Evolutionary conservation across 2,888 invertebrate genomes (phyloP), one percentile per base, ranked within the genome.

Genomic region (Apamea epomidion): DNA sequence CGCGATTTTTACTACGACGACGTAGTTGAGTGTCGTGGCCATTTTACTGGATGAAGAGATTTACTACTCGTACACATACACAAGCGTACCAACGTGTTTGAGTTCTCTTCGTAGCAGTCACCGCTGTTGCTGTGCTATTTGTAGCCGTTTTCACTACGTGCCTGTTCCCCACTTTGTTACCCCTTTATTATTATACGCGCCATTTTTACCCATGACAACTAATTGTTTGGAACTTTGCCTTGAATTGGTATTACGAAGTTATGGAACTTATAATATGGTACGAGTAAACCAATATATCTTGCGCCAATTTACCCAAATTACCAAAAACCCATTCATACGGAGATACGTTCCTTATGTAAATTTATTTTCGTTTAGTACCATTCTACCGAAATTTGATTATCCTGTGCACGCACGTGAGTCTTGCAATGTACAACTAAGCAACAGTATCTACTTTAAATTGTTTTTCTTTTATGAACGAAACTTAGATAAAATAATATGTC

Each of bases 351-450:
- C 60, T 84, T 86, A 88, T 84, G 87, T 84, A 84, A 87, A 90
- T 88, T 82, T 71, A 78, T 86, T 90, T 87, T 69, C 73, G 81
- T 88, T 88, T 80, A 67, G 48, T 77, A 84, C 25, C 29, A 68
- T 76, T 82, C 71, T 75, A 74, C 64, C 65, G 68, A 78, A 85
- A 87, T 88, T 89, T 88, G 80, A 91, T 91, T 89, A 80, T 73
- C 77, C 74, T 78, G 75, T 81, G 78, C 91, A 91, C 91, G 91
- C 91, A 91, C 91, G 72, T 70, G 67, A 70, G 14, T 60, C 69
- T 81, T 86, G 78, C 86, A 87, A 10, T 42, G 68, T 37, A 79
- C n/a, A 32, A 79, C 76, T 76, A 74, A 54, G 48, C 60, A 81
- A 72, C 67, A 29, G 37, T 62, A 75, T 12, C 42, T 58, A 83